A percentile compares a stretch with the other conserved stretches of the same genome.
Evolutionary conservation across 2,113 vertebrate genomes (phyloP).

Genomic region (Petrocephalus microphthalmus): DNA sequence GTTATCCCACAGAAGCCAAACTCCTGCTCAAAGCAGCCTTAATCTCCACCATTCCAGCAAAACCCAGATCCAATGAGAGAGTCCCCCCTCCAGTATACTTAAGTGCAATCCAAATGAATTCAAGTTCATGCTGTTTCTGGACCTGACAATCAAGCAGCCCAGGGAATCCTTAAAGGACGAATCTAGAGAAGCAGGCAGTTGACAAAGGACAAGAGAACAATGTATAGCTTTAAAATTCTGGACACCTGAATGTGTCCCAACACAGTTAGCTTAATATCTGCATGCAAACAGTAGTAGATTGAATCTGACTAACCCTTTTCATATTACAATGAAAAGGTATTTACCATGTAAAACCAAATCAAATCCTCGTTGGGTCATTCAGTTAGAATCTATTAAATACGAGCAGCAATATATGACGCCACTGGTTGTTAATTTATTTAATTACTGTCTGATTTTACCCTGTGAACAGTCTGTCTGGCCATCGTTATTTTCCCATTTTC

Average conservation of each 20-base stretch:
- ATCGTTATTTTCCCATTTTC: neutral
- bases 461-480: neutral
- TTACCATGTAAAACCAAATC: neutral
- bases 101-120: neutral
- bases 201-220: neutral
- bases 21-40: neutral
- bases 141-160: neutral
- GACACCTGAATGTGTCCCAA: neutral
- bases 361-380: neutral
- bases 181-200: neutral
- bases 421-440: neutral
- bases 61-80: neutral
- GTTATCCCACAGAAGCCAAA: neutral
- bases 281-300: neutral
- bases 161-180: neutral
- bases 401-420: neutral
- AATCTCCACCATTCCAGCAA: neutral
- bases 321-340: neutral
- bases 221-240: neutral
- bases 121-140: neutral
- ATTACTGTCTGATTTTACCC: neutral
- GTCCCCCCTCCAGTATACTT: neutral
- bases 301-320: neutral
- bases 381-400: neutral
- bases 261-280: neutral